Evolutionary conservation across 2,797 vertebrate species (phyloP).

Genomic region (Syncerus caffer): DNA sequence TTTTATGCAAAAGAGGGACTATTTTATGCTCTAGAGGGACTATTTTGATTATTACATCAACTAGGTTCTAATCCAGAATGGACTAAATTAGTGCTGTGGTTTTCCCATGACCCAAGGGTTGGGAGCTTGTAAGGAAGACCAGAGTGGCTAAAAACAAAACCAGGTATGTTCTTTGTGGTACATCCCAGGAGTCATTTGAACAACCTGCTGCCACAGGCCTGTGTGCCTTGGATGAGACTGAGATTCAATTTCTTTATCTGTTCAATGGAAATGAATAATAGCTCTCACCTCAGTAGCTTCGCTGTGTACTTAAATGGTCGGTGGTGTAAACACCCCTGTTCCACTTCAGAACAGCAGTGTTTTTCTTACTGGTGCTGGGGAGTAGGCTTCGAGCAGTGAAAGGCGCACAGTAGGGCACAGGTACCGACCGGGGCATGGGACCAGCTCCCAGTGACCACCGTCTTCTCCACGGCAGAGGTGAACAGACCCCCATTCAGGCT

Average conservation of each 20-base stretch:
- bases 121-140: not conserved
- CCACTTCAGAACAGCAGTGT: not conserved
- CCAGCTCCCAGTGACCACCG: accelerated
- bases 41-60: not conserved
- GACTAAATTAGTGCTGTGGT: not conserved
- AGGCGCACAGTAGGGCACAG: not conserved
- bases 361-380: not conserved
- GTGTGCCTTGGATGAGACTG: not conserved
- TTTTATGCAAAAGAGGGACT: not conserved
- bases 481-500: not conserved
- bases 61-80: conserved; percentile 7
- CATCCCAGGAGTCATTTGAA: not conserved
- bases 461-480: not conserved
- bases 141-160: not conserved
- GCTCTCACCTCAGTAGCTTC: not conserved
- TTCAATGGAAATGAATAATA: not conserved
- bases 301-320: not conserved
- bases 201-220: not conserved
- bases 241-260: not conserved
- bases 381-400: not conserved
- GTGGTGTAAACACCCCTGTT: not conserved
- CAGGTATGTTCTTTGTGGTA: not conserved
- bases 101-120: not conserved
- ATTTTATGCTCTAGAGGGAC: not conserved
- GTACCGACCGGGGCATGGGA: too few relatives aligned